Conservation (phyloP, 2,888 invertebrate species). For the Epinotia demarniana region DNA sequence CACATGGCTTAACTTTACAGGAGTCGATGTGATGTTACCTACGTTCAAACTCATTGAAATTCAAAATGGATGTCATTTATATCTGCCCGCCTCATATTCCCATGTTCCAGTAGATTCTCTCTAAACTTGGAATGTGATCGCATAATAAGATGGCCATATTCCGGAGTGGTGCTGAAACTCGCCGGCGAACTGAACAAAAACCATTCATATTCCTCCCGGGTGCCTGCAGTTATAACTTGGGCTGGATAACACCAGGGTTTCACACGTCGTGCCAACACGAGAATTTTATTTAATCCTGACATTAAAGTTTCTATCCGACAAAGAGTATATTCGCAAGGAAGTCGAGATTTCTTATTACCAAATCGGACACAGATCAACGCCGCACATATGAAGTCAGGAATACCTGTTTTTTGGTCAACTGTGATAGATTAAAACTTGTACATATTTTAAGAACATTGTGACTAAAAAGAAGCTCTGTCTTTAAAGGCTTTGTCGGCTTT, state of each 20-base stretch:
- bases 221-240: conserved; percentile 32
- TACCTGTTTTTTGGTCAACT: not conserved
- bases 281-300: conserved; percentile 30
- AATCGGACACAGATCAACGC: not conserved
- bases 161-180: conserved; percentile 36
- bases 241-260: conserved; percentile 23
- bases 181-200: conserved; percentile 38
- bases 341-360: not conserved
- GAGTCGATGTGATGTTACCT: not conserved
- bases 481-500: too few species aligned
- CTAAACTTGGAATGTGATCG: conserved; percentile 40
- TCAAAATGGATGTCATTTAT: conserved; percentile 33
- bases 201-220: conserved; percentile 39
- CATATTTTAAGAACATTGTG: too few species aligned
- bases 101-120: conserved; percentile 19
- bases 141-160: conserved; percentile 43
- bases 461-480: too few species aligned
- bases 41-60: conserved; percentile 16
- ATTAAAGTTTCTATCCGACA: conserved; percentile 22
- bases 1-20: not conserved
- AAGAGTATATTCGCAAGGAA: not conserved
- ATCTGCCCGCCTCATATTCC: conserved; percentile 11
- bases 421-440: not conserved
- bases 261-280: conserved; percentile 16
- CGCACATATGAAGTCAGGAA: not conserved